Conservation (phyloP, 2,888 invertebrate species). For the Coelinius sp. region DNA sequence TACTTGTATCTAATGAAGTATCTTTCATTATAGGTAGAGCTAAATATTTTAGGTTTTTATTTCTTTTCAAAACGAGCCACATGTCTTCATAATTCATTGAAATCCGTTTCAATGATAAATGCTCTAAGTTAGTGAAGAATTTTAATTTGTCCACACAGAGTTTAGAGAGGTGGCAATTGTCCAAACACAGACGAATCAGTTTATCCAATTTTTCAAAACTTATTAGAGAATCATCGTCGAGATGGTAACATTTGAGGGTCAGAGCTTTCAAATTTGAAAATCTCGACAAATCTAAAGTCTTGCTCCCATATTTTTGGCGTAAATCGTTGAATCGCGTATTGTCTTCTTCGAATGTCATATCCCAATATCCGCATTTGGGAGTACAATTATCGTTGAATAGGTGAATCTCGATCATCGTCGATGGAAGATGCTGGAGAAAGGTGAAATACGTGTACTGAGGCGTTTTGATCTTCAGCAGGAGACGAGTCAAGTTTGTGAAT, state of each 20-base stretch:
- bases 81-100: not conserved
- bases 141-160: not conserved
- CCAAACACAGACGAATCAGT: not conserved
- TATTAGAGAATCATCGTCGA: not conserved
- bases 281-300: not conserved
- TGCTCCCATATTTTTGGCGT: not conserved
- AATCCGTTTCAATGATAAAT: not conserved
- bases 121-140: not conserved
- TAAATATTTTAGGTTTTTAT: not conserved
- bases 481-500: not conserved
- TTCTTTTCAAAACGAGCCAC: not conserved
- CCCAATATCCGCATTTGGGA: no score
- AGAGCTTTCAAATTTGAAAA: not conserved
- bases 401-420: slow-evolving; percentile 6
- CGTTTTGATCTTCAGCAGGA: slow-evolving; percentile 5
- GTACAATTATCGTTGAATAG: not conserved
- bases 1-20: not conserved
- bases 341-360: not conserved
- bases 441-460: not conserved
- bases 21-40: not conserved
- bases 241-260: not conserved
- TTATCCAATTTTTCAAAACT: not conserved
- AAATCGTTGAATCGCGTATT: no score
- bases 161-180: not conserved
- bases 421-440: not conserved